A percentile compares a stretch with the other conserved stretches of the same genome.
Conservation (phyloP, 2,888 invertebrate genomes). For the Cybosia mesomella region DNA sequence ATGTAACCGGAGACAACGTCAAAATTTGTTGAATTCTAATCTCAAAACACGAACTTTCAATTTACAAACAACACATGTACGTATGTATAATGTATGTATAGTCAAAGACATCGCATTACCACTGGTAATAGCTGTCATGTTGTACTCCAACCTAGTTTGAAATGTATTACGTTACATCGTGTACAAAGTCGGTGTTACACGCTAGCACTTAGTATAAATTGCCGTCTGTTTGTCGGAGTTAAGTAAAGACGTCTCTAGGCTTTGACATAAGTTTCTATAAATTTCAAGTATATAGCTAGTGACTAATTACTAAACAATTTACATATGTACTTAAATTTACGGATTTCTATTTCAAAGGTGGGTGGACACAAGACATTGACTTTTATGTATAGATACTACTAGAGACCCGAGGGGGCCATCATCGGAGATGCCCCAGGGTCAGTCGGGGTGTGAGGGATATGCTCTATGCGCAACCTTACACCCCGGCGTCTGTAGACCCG, state of each 20-base stretch:
- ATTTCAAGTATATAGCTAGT: background rate
- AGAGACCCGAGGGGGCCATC: too few species aligned
- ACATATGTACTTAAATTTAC: background rate
- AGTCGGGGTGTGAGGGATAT: too few species aligned
- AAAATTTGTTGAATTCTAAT: too few species aligned
- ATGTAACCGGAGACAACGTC: background rate
- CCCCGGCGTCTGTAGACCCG: too few species aligned
- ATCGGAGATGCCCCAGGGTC: too few species aligned
- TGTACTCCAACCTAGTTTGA: background rate
- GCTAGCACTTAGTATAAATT: slow-evolving; percentile 20
- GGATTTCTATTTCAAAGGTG: too few species aligned
- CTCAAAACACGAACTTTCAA: background rate
- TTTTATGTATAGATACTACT: too few species aligned
- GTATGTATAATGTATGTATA: background rate
- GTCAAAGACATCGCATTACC: slow-evolving; percentile 4
- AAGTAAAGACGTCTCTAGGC: slow-evolving; percentile 13
- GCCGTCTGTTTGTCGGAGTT: slow-evolving; percentile 4
- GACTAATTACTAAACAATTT: background rate
- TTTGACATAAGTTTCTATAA: slow-evolving; percentile 5
- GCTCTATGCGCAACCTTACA: too few species aligned
- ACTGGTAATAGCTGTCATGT: slow-evolving; percentile 2
- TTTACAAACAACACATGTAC: background rate
- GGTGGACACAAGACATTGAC: too few species aligned
- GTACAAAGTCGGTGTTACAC: slow-evolving; percentile 11
- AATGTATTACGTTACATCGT: slow-evolving; percentile 6